phyloP scores from a whole-genome alignment of 37 sponge, comb jelly and placozoan genomes.

The Halichondria panicea region DNA sequence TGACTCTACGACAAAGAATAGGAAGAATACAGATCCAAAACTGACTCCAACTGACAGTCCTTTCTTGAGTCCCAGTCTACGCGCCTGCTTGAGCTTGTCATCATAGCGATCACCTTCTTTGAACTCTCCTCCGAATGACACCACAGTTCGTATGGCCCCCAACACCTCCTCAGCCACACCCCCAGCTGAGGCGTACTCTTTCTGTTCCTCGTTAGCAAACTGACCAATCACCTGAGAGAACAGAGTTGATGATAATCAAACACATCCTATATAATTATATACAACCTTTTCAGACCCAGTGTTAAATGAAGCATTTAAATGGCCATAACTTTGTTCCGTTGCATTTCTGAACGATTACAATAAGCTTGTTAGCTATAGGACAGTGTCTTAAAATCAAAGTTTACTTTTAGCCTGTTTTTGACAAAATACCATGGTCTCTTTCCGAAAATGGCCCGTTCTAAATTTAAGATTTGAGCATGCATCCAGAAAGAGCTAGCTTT shows the following conservation, averaged over 20 bases:
- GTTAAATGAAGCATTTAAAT: too few relatives aligned
- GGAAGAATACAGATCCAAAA: slow-evolving; percentile 47
- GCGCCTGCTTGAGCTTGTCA: slow-evolving; percentile 48
- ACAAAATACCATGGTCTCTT: too few relatives aligned
- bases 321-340: too few relatives aligned
- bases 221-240: slow-evolving; percentile 15
- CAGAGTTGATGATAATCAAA: too few relatives aligned
- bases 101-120: slow-evolving; percentile 63
- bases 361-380: too few relatives aligned
- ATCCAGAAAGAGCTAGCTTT: not conserved
- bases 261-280: too few relatives aligned
- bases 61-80: slow-evolving; percentile 56
- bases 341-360: too few relatives aligned
- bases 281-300: too few relatives aligned
- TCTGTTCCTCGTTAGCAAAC: slow-evolving; percentile 64
- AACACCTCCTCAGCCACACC: slow-evolving; percentile 85
- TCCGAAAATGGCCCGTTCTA: too few relatives aligned
- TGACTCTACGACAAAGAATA: slow-evolving; percentile 58
- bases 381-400: too few relatives aligned
- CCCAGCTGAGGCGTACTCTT: slow-evolving; percentile 88
- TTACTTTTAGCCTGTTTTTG: too few relatives aligned
- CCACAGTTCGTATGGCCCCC: slow-evolving; percentile 81
- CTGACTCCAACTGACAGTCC: slow-evolving; percentile 40
- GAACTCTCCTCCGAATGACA: slow-evolving; percentile 60
- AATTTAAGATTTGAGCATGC: too few relatives aligned